phyloP scores from a whole-genome alignment of 2,888 invertebrate genomes.

The Agriopis marginaria region DNA sequence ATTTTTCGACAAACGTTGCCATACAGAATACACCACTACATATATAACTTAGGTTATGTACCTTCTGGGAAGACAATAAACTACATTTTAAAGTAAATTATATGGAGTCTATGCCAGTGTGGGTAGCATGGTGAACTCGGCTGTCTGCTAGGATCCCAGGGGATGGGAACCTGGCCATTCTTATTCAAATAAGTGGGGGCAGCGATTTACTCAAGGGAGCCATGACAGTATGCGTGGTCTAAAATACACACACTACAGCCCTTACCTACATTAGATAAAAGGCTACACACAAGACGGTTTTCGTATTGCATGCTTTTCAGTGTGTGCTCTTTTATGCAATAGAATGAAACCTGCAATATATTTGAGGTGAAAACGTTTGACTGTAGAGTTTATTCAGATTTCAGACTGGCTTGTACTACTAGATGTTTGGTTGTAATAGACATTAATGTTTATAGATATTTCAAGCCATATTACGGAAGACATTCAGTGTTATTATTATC shows the following conservation, averaged over 20 bases:
- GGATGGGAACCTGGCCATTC: constrained; percentile 70
- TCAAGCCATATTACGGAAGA: background rate
- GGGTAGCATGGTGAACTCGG: constrained; percentile 57
- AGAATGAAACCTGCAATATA: constrained; percentile 24
- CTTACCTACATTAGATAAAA: constrained; percentile 33
- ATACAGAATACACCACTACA: constrained; percentile 26
- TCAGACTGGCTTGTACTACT: constrained; percentile 2
- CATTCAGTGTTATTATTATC: constrained; percentile 13
- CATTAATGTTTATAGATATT: background rate
- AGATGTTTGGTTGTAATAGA: background rate
- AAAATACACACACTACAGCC: constrained; percentile 43
- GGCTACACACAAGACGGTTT: constrained; percentile 13
- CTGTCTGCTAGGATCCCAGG: constrained; percentile 57
- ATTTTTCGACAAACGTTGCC: background rate
- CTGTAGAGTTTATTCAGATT: constrained; percentile 10
- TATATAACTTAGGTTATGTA: background rate
- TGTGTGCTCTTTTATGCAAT: constrained; percentile 20
- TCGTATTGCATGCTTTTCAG: constrained; percentile 27
- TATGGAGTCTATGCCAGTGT: constrained; percentile 59
- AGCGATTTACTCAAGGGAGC: constrained; percentile 70
- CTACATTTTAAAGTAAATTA: constrained; percentile 58
- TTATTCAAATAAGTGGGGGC: constrained; percentile 82
- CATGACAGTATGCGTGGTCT: constrained; percentile 55
- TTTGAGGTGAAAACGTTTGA: constrained; percentile 22
- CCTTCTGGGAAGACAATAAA: constrained; percentile 49